Evolutionary conservation across 1,140 invertebrate genomes (phyloP).

Genomic region (Brachionus koreanus): DNA sequence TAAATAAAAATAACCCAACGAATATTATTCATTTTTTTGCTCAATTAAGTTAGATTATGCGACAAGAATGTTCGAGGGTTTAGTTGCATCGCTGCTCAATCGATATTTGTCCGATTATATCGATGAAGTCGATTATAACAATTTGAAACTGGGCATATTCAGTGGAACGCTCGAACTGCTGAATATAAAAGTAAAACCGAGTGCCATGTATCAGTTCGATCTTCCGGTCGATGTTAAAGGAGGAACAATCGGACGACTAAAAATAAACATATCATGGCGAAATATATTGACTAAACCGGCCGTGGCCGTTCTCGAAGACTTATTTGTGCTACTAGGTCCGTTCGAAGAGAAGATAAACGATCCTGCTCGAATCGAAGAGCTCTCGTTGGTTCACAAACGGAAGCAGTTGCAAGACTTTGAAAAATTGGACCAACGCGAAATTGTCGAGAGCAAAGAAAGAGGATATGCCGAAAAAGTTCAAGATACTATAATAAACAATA

Average conservation of each 20-base stretch:
- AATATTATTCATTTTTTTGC: too few relatives aligned
- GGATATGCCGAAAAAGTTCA: conserved; percentile 32
- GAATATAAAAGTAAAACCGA: conserved; percentile 40
- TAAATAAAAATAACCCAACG: background rate
- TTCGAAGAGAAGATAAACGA: conserved; percentile 29
- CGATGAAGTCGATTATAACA: conserved; percentile 74
- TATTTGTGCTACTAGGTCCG: conserved; percentile 27
- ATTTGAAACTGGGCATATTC: conserved; percentile 75
- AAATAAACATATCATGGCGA: conserved; percentile 42
- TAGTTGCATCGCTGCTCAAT: conserved; percentile 72
- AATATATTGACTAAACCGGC: conserved; percentile 34
- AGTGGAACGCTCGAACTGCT: conserved; percentile 61
- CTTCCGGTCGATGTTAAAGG: conserved; percentile 29
- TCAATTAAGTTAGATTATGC: background rate
- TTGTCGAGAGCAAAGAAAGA: conserved; percentile 27
- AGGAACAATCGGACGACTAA: conserved; percentile 36
- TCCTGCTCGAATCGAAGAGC: conserved; percentile 27
- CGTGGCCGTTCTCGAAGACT: conserved; percentile 26
- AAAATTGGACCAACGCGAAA: conserved; percentile 27
- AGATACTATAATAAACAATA: conserved; percentile 44
- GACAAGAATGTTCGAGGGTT: conserved; percentile 65
- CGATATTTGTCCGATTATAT: conserved; percentile 75
- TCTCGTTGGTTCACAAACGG: background rate
- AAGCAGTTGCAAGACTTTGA: conserved; percentile 39
- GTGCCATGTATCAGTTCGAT: conserved; percentile 43